Conservation (phyloP, 1,140 invertebrate species). For the Apis florea region DNA sequence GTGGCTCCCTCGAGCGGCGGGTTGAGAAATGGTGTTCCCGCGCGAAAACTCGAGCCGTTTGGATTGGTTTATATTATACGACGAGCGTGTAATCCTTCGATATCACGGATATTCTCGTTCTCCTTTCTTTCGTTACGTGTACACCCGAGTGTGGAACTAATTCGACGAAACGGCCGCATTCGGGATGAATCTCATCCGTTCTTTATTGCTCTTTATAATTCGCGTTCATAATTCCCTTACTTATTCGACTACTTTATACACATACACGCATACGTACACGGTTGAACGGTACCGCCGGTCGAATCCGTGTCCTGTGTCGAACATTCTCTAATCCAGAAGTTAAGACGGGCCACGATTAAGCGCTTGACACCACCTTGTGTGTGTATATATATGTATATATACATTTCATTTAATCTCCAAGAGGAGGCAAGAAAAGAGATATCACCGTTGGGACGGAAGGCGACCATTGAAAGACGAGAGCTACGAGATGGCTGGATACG, state of each 20-base stretch:
- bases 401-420: too few species aligned
- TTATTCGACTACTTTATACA: neutral
- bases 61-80: neutral
- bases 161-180: neutral
- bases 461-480: neutral
- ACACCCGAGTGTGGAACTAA: neutral
- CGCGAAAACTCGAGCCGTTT: neutral
- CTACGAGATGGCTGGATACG: slow-evolving; percentile 23
- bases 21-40: slow-evolving; percentile 6
- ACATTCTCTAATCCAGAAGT: slow-evolving; percentile 40
- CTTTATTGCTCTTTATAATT: neutral
- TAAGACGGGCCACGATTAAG: slow-evolving; percentile 42
- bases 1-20: too few species aligned
- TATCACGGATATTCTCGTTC: neutral
- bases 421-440: neutral
- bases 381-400: too few species aligned
- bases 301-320: too few species aligned
- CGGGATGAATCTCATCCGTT: too few species aligned
- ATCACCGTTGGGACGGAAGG: neutral
- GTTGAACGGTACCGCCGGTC: neutral
- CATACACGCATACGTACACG: too few species aligned
- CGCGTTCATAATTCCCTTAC: neutral
- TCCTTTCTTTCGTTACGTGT: fast-evolving
- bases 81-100: neutral
- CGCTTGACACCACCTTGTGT: too few species aligned